Base-by-base conservation (phyloP, 2,797 vertebrate species). In the Lemur catta region DNA sequence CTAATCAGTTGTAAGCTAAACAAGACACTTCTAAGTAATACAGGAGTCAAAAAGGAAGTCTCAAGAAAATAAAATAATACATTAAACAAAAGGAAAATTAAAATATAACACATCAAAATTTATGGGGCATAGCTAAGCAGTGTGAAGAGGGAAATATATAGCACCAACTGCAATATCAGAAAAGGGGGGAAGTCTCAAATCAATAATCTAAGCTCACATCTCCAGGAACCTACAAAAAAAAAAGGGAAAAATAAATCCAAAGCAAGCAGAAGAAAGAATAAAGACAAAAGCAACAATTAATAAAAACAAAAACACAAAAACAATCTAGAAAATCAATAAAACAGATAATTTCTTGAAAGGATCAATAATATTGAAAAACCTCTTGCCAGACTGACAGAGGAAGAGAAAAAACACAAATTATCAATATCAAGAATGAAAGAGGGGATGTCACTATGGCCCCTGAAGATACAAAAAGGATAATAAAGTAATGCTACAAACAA, bases 211-310 rank as follows among this genome's bases (percentile, higher is more conserved):
- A 91, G 24, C 4, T 84, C 65, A 48, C 30, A 91, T 69, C 72
- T 84, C 17, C 10, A 76, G 71, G 28, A 84, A 71, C 38, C 15
- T 41, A 71, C 4, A 26, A 92, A 85, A 91, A 50, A 84, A 80
- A 85, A 91, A 75, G 18, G 63, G 30, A 1, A 94, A 74, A 81
- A 81, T 78, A 55, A 89, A 57, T 84, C 24, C 26, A 78, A 89
- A 87, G 80, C 38, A 91, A 90, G 15, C 35, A 79, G 14, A 71
- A 76, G 26, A 63, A 76, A 86, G 20, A 94, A 75, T 33, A 95
- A 87, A 85, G 20, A 86, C 15, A 84, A 95, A 69, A 85, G 15
- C 13, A 89, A 61, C 69, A 92, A 71, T 38, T 61, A 90, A 89
- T 13, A 3, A 65, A 94, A 94, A 46, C 22, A 22, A 86, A 93